Conservation (phyloP, 2,113 vertebrate species). For the Callipepla californica region DNA sequence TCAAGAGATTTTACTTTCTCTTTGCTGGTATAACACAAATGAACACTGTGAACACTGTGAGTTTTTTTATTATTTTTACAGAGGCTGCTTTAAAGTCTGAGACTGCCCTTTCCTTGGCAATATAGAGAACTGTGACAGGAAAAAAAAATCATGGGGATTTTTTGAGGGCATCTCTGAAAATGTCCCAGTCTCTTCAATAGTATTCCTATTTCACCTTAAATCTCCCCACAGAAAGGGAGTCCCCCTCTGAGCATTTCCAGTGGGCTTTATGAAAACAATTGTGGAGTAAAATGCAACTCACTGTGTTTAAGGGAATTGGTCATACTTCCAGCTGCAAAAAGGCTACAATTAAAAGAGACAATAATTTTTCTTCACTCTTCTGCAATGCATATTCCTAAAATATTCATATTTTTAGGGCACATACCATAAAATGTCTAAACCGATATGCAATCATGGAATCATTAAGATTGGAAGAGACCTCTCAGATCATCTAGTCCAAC, state of each 20-base stretch:
- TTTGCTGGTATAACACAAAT: neutral
- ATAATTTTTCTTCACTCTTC: neutral
- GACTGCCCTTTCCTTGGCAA: neutral
- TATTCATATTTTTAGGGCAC: neutral
- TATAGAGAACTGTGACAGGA: neutral
- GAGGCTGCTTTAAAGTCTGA: neutral
- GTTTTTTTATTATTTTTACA: neutral
- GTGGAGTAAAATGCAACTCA: neutral
- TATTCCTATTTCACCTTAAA: neutral
- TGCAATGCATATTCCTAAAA: neutral
- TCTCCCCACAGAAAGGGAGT: neutral
- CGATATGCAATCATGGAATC: too few relatives aligned
- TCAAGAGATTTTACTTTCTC: slow-evolving; percentile 16
- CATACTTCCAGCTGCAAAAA: neutral
- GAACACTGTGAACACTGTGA: neutral
- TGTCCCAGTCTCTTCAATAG: neutral
- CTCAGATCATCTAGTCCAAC: too few relatives aligned
- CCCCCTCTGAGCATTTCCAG: neutral
- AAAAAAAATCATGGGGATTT: neutral
- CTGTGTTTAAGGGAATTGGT: neutral
- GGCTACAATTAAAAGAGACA: neutral
- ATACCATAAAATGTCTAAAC: neutral
- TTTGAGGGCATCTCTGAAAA: neutral
- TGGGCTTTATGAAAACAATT: neutral
- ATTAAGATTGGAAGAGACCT: too few relatives aligned